These are phyloP conservation scores for Corythoichthys intestinalis DNA, from an alignment of 2,113 vertebrate species.

Conservation along the genomic window DNA sequence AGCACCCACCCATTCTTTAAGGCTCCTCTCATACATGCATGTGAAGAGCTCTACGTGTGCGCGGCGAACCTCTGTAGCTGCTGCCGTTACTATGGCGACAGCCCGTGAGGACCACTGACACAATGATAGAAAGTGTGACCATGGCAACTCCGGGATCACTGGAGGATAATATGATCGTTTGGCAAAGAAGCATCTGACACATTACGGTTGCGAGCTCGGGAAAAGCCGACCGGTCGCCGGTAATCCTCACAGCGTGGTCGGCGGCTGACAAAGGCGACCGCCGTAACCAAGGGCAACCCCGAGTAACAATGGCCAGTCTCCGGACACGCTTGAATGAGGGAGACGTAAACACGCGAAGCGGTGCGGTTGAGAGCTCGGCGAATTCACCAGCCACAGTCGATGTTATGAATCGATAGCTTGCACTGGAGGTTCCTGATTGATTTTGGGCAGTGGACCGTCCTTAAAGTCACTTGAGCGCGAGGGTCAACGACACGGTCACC, in stretches of 20 bases:
- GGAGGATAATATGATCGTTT: slow-evolving; percentile 69
- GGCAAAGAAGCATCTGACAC: slow-evolving; percentile 52
- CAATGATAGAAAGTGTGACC: slow-evolving; percentile 70
- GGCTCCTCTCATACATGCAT: slow-evolving; percentile 54
- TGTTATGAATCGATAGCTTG: slow-evolving; percentile 48
- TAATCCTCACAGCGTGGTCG: slow-evolving; percentile 40
- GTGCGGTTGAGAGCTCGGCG: slow-evolving; percentile 1
- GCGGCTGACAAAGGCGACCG: slow-evolving; percentile 53
- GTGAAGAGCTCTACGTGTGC: slow-evolving; percentile 68
- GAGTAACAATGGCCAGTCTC: slow-evolving; percentile 55
- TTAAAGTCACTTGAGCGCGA: slow-evolving; percentile 3
- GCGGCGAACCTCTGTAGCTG: slow-evolving; percentile 60
- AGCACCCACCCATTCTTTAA: slow-evolving; percentile 26
- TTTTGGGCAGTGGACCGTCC: slow-evolving; percentile 29
- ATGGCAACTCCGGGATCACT: slow-evolving; percentile 72
- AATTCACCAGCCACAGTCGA: slow-evolving; percentile 43
- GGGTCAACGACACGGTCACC: not conserved
- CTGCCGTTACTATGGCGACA: slow-evolving; percentile 70
- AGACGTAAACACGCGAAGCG: slow-evolving; percentile 27
- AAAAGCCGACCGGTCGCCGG: slow-evolving; percentile 26
- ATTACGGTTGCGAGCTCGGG: slow-evolving; percentile 37
- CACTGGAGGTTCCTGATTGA: slow-evolving; percentile 35
- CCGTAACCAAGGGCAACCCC: slow-evolving; percentile 63
- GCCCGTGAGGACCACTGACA: slow-evolving; percentile 68
- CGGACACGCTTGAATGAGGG: slow-evolving; percentile 43